These are phyloP conservation scores for Dasypogon diadema DNA, from an alignment of 2,888 invertebrate species.

Conservation along the genomic window DNA sequence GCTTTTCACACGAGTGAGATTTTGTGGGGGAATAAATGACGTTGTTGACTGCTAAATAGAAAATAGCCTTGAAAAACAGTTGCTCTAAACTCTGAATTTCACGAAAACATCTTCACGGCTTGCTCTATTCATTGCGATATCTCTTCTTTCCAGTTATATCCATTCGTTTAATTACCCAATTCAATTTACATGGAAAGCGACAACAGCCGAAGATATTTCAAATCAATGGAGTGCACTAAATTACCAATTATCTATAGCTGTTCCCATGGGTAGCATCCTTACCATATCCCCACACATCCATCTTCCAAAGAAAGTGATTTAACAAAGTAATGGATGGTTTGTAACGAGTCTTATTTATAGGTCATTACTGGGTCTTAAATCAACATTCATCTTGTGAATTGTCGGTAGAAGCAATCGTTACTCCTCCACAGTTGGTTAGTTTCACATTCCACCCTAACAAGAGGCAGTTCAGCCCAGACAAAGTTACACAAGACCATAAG, in stretches of 20 bases:
- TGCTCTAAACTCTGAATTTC: no score
- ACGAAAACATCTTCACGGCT: no score
- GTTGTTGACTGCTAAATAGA: no score
- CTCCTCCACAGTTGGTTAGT: background rate
- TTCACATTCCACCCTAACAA: background rate
- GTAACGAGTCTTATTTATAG: constrained; percentile 52
- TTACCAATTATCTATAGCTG: background rate
- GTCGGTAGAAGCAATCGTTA: constrained; percentile 6
- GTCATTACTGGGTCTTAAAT: constrained; percentile 51
- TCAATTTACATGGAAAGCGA: constrained; percentile 7
- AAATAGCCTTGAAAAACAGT: no score
- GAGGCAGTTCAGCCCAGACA: background rate
- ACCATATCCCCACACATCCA: constrained; percentile 16
- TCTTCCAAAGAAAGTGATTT: constrained; percentile 48
- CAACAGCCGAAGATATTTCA: constrained; percentile 12
- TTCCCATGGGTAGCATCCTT: background rate
- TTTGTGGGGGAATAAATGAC: no score
- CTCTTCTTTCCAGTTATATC: no score
- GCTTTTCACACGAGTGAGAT: no score
- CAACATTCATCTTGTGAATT: constrained; percentile 49
- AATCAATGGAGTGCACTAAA: constrained; percentile 32
- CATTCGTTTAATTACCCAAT: constrained; percentile 9
- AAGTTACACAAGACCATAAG: background rate
- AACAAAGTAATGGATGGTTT: constrained; percentile 42
- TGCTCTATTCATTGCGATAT: no score